Evolutionary conservation across 2,888 invertebrate genomes (phyloP).

Genomic region (Eristalis pertinax): DNA sequence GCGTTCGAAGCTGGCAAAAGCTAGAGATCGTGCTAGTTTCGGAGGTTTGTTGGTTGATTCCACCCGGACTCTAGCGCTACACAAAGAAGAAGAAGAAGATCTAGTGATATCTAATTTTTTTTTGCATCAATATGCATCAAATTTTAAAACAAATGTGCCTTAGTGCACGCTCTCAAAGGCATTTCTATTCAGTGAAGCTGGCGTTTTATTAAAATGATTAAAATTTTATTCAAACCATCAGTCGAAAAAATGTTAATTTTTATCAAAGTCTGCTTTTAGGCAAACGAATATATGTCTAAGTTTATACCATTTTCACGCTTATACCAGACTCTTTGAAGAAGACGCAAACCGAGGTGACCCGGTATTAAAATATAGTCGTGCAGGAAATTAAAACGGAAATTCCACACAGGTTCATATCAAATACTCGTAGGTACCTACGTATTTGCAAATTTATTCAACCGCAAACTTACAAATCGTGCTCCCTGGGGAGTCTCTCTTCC

Average conservation of each 20-base stretch:
- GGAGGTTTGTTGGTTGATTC: no score
- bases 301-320: neutral
- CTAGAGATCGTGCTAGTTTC: no score
- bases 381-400: neutral
- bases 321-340: neutral
- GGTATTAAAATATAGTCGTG: neutral
- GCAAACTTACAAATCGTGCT: neutral
- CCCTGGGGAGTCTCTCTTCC: neutral
- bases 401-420: neutral
- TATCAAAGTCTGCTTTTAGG: neutral
- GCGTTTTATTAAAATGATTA: no score
- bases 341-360: neutral
- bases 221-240: no score
- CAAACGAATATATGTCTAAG: neutral
- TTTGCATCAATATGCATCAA: no score
- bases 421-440: neutral
- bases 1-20: no score
- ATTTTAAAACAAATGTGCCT: no score
- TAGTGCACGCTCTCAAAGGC: no score
- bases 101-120: no score
- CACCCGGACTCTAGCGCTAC: no score
- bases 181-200: no score
- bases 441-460: neutral
- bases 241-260: neutral
- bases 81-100: no score